Percentiles rank a stretch among this genome's conserved stretches.
These are phyloP conservation scores for Cynopterus brachyotis DNA, from an alignment of 2,113 vertebrate species.

Conservation along the genomic window DNA sequence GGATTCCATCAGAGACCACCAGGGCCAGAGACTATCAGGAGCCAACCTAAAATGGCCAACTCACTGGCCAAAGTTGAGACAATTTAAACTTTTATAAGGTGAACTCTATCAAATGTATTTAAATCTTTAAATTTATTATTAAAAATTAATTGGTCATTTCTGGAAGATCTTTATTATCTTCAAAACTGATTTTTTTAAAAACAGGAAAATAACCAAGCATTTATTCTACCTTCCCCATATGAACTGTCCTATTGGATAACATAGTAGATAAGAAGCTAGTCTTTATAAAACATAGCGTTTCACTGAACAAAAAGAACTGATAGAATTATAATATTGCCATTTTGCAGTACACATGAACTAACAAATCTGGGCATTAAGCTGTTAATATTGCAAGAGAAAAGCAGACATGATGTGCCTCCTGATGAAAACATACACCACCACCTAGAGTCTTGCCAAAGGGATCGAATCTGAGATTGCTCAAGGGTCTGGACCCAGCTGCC, in stretches of 20 bases:
- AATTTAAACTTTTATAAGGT: background rate
- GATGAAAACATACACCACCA: background rate
- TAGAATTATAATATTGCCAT: background rate
- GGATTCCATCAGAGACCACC: background rate
- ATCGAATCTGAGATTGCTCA: background rate
- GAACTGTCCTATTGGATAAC: background rate
- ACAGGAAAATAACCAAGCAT: background rate
- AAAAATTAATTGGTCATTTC: background rate
- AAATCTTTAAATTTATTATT: background rate
- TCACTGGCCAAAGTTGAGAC: background rate
- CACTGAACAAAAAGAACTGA: background rate
- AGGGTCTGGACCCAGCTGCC: background rate
- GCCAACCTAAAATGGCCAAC: background rate
- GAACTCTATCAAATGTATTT: background rate
- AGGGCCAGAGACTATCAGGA: background rate
- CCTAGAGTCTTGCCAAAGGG: background rate
- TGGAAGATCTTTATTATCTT: background rate
- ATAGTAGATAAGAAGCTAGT: background rate
- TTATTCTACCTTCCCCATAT: background rate
- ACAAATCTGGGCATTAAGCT: background rate
- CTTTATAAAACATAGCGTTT: background rate
- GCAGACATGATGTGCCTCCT: background rate
- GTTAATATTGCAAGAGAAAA: background rate
- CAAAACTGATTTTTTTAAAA: background rate
- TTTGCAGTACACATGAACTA: background rate